Conservation (phyloP, 2,888 invertebrate genomes). For the Phengaris alcon region DNA sequence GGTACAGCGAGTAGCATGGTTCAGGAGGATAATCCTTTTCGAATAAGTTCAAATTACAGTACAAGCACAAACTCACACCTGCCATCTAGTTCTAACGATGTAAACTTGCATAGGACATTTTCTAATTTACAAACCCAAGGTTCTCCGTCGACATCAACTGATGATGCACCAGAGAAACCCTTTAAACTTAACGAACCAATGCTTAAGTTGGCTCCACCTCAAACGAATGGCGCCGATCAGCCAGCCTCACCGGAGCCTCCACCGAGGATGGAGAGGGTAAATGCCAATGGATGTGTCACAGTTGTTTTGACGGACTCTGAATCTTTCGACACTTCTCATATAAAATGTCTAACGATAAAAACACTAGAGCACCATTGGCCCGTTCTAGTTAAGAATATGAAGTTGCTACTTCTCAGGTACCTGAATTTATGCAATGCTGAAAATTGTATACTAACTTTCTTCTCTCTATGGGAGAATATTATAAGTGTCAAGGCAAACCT, state of each 20-base stretch:
- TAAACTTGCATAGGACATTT: conserved; percentile 67
- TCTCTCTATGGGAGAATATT: conserved; percentile 92
- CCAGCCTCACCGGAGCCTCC: conserved; percentile 58
- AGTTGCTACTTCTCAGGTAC: conserved; percentile 78
- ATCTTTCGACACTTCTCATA: conserved; percentile 90
- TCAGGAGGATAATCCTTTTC: conserved; percentile 71
- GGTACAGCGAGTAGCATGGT: conserved; percentile 58
- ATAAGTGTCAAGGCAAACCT: conserved; percentile 94
- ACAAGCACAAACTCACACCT: conserved; percentile 47
- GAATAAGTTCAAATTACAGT: conserved; percentile 61
- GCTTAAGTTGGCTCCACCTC: conserved; percentile 58
- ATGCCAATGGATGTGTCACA: conserved; percentile 78
- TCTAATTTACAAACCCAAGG: conserved; percentile 70
- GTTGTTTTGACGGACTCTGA: conserved; percentile 87
- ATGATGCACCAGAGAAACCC: conserved; percentile 48
- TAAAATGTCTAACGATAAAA: conserved; percentile 92
- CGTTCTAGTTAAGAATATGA: conserved; percentile 85
- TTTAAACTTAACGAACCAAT: conserved; percentile 69
- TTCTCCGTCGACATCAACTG: conserved; percentile 61
- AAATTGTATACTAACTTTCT: conserved; percentile 88
- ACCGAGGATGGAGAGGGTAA: conserved; percentile 65
- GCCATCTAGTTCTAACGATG: conserved; percentile 54
- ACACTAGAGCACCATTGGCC: conserved; percentile 92
- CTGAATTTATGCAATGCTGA: conserved; percentile 80
- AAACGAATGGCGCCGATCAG: conserved; percentile 48